phyloP scores from a whole-genome alignment of 2,888 invertebrate genomes.

The Arctia plantaginis region DNA sequence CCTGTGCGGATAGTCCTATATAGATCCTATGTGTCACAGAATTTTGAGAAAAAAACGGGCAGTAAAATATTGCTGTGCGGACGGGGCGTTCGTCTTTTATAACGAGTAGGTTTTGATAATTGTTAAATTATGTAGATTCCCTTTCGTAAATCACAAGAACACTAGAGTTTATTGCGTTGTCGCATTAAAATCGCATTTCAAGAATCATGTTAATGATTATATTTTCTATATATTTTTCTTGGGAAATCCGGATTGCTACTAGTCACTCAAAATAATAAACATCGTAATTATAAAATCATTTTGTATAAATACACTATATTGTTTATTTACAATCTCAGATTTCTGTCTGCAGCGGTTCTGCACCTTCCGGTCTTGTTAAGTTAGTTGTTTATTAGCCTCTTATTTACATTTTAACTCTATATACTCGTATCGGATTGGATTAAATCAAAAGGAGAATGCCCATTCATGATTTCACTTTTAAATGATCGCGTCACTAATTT shows the following conservation, averaged over 20 bases:
- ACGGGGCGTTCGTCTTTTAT: no score
- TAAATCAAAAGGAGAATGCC: no score
- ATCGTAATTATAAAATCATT: conserved; percentile 8
- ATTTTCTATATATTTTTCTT: background rate
- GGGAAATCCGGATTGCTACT: background rate
- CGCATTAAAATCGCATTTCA: background rate
- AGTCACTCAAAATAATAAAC: background rate
- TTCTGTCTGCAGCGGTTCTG: conserved; percentile 29
- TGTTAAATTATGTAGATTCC: no score
- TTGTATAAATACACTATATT: conserved; percentile 13
- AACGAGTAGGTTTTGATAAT: no score
- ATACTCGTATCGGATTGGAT: no score
- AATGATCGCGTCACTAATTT: no score
- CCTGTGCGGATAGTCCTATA: no score
- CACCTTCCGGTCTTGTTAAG: conserved; percentile 37
- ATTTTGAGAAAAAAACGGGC: no score
- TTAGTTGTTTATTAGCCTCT: conserved; percentile 23
- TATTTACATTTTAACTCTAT: no score
- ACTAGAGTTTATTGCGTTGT: background rate
- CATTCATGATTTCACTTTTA: no score
- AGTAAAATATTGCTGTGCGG: no score
- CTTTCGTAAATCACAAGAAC: background rate
- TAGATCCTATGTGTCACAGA: no score
- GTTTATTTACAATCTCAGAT: conserved; percentile 29
- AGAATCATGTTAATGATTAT: background rate